Conservation (phyloP, 2,113 vertebrate species). For the Paradisaea rubra region DNA sequence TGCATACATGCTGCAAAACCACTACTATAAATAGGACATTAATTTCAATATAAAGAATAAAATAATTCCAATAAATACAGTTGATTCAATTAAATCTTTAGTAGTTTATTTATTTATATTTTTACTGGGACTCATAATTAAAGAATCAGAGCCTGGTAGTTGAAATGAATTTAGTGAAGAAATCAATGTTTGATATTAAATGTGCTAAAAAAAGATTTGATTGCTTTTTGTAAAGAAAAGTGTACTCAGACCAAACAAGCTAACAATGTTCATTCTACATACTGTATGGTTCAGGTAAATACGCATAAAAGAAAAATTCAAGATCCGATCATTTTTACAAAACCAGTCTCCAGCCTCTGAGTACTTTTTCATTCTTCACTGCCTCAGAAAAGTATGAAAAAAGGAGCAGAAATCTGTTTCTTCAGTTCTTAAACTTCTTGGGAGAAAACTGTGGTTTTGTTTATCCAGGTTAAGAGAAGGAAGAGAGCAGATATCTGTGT, state of each 20-base stretch:
- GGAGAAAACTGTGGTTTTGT: not conserved
- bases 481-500: not conserved
- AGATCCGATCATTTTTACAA: not conserved
- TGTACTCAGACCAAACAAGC: not conserved
- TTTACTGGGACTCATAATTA: not conserved
- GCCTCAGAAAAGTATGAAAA: not conserved
- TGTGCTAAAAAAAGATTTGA: not conserved
- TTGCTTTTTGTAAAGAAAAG: not conserved
- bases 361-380: not conserved
- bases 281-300: not conserved
- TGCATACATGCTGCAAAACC: not conserved
- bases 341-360: not conserved
- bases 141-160: not conserved
- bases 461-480: not conserved
- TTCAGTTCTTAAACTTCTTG: not conserved
- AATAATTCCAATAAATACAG: not conserved
- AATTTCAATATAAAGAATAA: not conserved
- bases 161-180: not conserved
- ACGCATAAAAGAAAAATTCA: not conserved
- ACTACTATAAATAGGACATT: not conserved
- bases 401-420: not conserved
- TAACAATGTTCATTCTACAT: not conserved
- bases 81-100: not conserved
- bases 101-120: not conserved
- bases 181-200: not conserved